phyloP scores from a whole-genome alignment of 1,140 invertebrate genomes.

The Platorchestia sp. region DNA sequence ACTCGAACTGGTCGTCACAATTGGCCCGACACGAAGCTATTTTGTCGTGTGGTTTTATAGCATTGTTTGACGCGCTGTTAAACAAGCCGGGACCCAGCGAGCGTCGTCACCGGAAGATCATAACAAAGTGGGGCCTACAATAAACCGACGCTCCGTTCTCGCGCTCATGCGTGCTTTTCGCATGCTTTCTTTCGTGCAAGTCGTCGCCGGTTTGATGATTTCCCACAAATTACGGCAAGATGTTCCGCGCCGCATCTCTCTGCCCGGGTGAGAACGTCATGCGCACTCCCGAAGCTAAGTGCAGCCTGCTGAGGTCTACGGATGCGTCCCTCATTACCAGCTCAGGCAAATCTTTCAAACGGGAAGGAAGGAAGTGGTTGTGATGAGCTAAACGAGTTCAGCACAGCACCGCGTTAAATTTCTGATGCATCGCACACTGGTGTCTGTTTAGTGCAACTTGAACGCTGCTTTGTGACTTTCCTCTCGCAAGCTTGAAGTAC shows the following conservation, averaged over 20 bases:
- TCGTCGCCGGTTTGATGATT: conserved; percentile 17
- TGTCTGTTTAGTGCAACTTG: background rate
- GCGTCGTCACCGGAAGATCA: conserved; percentile 38
- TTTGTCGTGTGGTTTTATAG: conserved; percentile 31
- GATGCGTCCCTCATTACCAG: background rate
- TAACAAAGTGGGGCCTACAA: conserved; percentile 35
- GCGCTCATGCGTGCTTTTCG: conserved; percentile 48
- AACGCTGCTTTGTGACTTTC: background rate
- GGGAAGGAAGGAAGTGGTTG: conserved; percentile 26
- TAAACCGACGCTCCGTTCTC: conserved; percentile 27
- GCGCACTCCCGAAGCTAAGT: background rate
- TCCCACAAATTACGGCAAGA: conserved; percentile 33
- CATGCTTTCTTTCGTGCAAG: conserved; percentile 43
- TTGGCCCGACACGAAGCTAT: conserved; percentile 10
- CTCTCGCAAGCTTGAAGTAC: background rate
- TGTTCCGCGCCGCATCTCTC: background rate
- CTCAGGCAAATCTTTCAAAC: background rate
- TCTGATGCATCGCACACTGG: background rate
- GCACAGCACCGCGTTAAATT: background rate
- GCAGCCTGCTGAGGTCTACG: background rate
- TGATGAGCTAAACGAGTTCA: conserved; percentile 8
- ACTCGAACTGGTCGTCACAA: conserved; percentile 3
- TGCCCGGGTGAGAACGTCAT: conserved; percentile 36
- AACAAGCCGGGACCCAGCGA: conserved; percentile 14
- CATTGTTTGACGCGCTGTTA: conserved; percentile 14